These are phyloP conservation scores for Drosophila infuscata DNA, from an alignment of 2,888 invertebrate genomes.

Conservation along the genomic window DNA sequence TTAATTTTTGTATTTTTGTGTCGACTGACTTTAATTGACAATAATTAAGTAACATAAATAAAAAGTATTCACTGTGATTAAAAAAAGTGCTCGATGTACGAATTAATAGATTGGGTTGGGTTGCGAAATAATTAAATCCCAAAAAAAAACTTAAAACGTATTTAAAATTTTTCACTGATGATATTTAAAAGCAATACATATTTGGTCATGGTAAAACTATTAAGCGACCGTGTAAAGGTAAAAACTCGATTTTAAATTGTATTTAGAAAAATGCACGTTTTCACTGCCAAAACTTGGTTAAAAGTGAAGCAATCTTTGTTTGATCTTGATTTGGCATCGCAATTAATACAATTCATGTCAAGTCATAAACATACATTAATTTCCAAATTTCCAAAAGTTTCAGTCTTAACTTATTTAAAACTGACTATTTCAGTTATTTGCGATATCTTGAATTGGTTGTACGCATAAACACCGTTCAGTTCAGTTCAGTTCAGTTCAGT, in stretches of 20 bases:
- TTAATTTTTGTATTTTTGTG: no score
- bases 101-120: not conserved
- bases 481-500: not conserved
- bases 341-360: not conserved
- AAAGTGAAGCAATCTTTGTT: not conserved
- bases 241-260: no score
- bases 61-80: no score
- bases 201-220: not conserved
- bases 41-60: no score
- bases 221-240: not conserved
- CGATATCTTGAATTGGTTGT: not conserved
- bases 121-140: not conserved
- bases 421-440: not conserved
- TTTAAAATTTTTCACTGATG: not conserved
- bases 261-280: no score
- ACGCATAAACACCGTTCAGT: constrained; percentile 38
- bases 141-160: no score
- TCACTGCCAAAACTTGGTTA: not conserved
- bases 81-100: no score
- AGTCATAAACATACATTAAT: no score
- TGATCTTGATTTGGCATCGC: not conserved
- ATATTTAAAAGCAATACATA: no score
- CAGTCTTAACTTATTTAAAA: not conserved
- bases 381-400: not conserved
- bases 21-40: no score